Evolutionary conservation across 2,888 invertebrate species (phyloP).

Genomic region (Adineta ricciae): DNA sequence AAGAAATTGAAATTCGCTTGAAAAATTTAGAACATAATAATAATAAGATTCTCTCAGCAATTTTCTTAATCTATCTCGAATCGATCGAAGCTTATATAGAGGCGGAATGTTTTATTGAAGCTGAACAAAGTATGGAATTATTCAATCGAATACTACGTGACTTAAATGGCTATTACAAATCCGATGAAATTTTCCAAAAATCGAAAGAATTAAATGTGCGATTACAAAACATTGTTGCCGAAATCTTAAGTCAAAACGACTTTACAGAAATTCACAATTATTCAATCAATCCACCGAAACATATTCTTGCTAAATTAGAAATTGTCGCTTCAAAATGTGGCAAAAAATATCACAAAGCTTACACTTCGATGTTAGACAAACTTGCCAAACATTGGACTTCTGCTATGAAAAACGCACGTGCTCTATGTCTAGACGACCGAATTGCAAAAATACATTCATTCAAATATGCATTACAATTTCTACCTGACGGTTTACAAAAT

Average conservation of each 20-base stretch:
- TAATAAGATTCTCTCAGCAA: neutral
- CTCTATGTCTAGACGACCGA: neutral
- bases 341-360: neutral
- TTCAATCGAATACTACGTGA: neutral
- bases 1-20: neutral
- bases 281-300: neutral
- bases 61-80: neutral
- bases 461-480: neutral
- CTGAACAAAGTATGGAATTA: neutral
- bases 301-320: neutral
- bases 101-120: neutral
- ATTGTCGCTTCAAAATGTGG: neutral
- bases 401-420: neutral
- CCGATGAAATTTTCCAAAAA: neutral
- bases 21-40: neutral
- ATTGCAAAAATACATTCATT: neutral
- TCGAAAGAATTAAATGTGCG: neutral
- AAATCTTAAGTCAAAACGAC: neutral
- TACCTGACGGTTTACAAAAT: neutral
- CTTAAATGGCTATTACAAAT: neutral
- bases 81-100: neutral
- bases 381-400: neutral
- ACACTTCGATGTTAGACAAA: neutral
- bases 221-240: neutral
- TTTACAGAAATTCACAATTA: neutral